phyloP scores from a whole-genome alignment of 2,888 invertebrate species.

The Saturnia japonica region DNA sequence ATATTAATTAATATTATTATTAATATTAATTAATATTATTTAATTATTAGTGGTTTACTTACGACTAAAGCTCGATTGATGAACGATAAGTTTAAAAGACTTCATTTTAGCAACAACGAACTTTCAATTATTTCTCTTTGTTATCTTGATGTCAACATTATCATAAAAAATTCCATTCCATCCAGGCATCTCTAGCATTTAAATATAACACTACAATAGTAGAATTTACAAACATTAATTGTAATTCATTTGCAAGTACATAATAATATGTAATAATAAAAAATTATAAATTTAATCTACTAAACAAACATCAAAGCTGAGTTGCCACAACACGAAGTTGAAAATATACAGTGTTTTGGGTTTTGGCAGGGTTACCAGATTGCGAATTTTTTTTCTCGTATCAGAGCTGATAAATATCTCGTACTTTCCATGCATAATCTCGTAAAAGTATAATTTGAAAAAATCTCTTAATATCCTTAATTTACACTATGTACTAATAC shows the following conservation, averaged over 20 bases:
- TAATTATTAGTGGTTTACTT: conserved; percentile 44
- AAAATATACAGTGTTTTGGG: too few species aligned
- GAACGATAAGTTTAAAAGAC: conserved; percentile 89
- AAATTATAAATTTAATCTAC: too few species aligned
- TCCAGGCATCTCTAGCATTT: neutral
- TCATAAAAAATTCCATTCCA: neutral
- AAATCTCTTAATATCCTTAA: too few species aligned
- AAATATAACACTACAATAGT: neutral
- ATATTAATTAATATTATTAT: too few species aligned
- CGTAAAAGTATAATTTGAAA: too few species aligned
- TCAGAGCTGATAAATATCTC: too few species aligned
- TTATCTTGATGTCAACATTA: conserved; percentile 4
- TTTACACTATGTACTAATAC: too few species aligned
- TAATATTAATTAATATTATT: neutral
- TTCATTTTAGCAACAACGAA: conserved; percentile 71
- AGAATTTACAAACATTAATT: neutral
- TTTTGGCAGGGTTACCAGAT: too few species aligned
- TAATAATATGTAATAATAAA: neutral
- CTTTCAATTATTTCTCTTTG: neutral
- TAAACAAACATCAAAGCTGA: too few species aligned
- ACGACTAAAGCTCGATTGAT: conserved; percentile 90
- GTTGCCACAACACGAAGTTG: too few species aligned
- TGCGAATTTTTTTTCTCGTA: too few species aligned
- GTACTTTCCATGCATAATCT: too few species aligned
- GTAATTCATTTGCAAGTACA: neutral